Evolutionary conservation across 1,140 invertebrate genomes (phyloP), one percentile per base, ranked within the genome.

Genomic region (Lepidurus arcticus): DNA sequence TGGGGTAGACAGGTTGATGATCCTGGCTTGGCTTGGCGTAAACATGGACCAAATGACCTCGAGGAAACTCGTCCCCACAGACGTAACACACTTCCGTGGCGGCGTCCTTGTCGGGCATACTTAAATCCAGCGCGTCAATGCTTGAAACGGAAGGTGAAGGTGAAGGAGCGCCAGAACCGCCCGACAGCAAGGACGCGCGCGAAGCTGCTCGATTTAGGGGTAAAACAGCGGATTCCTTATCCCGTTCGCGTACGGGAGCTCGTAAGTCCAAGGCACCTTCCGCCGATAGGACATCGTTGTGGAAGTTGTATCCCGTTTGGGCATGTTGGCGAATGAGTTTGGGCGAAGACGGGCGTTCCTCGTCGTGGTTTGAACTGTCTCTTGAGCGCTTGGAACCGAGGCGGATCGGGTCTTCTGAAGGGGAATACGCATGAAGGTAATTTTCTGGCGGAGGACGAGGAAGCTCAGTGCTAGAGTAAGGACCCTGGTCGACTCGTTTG

Each of bases 101-200:
- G 53, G 92, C 92, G 87, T 95, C 94, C 86, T 95, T 95, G 83
- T 94, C 93, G 2, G 94, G 93, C 93, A 95, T 94, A 77, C 92
- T 94, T 75, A 95, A 86, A 85, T 95, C 94, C 75, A 95, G 85
- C 81, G 94, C 93, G 82, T 94, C 93, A 16, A 90, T 89, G 21
- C 86, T 87, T 10, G 83, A 74, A 7, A 73, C 76, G 53, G 42
- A 78, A 44, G 24, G 34, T n/a, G 73, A 42, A 47, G 47, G 44
- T 43, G 78, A 78, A 42, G 44, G 44, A 80, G 78, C 75, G 75
- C 16, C 53, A 11, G 53, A 3, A 73, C 81, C 74, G 76, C 75
- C 42, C 43, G 78, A 78, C 21, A 75, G 21, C 7, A 78, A 34
- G 1, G 78, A 78, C 7, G 73, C 44, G 2, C 78, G 65, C 7